A percentile compares a stretch with the other conserved stretches of the same genome.
phyloP scores from a whole-genome alignment of 2,797 vertebrate species.

The Periophthalmus magnuspinnatus region DNA sequence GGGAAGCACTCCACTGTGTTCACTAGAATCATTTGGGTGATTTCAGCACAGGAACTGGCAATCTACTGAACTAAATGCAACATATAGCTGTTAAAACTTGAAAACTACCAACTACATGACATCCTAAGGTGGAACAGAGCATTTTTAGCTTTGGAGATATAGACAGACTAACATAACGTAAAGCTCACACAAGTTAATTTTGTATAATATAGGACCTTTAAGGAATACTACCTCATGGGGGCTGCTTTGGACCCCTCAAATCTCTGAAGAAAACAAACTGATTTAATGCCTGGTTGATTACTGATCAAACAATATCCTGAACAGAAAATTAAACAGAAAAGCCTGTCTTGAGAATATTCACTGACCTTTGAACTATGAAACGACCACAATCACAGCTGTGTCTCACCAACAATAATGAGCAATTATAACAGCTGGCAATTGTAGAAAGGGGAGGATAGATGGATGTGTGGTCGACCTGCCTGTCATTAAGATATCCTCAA shows the following conservation, averaged over 20 bases:
- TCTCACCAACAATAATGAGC: conserved; percentile 35
- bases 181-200: too few relatives aligned
- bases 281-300: neutral
- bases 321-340: conserved; percentile 14
- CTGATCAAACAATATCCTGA: neutral
- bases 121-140: too few relatives aligned
- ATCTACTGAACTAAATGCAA: too few relatives aligned
- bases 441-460: neutral
- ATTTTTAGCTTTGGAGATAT: too few relatives aligned
- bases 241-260: neutral
- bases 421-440: conserved; percentile 32
- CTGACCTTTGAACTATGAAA: conserved; percentile 36
- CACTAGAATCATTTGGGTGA: too few relatives aligned
- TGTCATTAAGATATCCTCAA: conserved; percentile 9
- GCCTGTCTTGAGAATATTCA: conserved; percentile 24
- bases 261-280: neutral
- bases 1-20: too few relatives aligned
- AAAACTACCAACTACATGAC: too few relatives aligned
- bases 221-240: too few relatives aligned
- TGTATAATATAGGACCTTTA: too few relatives aligned
- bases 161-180: too few relatives aligned
- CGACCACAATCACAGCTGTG: conserved; percentile 44
- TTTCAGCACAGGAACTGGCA: too few relatives aligned
- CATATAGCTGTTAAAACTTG: too few relatives aligned
- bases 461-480: neutral